Base-by-base conservation (phyloP, 1,140 invertebrate species). In the Pantala flavescens region DNA sequence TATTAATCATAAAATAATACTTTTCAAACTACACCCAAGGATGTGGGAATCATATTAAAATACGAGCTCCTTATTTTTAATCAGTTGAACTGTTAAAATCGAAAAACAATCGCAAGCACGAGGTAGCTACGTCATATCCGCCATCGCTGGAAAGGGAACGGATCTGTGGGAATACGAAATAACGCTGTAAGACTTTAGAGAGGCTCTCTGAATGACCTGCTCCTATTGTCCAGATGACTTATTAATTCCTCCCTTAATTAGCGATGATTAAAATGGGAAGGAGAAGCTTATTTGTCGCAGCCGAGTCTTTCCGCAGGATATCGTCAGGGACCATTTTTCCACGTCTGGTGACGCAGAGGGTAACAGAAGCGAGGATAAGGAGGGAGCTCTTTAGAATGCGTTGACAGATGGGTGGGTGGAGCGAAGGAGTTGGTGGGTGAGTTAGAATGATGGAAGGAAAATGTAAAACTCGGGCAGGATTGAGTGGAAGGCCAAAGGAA, bases 251-350 rank as follows among this genome's bases (percentile, higher is more conserved):
- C 14, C 49, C n/a, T 21, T 63, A 63, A 63, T 63, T 63, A 63
- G 49, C 49, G 49, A 63, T 63, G 49, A 16, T 63, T 63, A 63
- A 63, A 63, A 63, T 63, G 14, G 49, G 49, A 63, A 63, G n/a
- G n/a, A 21, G 12, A 12, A 3, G 49, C 16, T 21, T 21, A 63
- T 63, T 63, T 63, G 49, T 63, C 49, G 49, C 49, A 63, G 49
- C n/a, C 49, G 14, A 63, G 49, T 21, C 49, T 63, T 63, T 63
- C 49, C 49, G n/a, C 49, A 63, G 49, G 49, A 63, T 63, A 21
- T 63, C 49, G 49, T 63, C 16, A 21, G n/a, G 49, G n/a, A 63
- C 49, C 16, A 63, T 63, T 63, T 63, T 63, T 63, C n/a, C 49
- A 16, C n/a, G 49, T 63, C 49, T 63, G 12, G 49, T 21, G 49